phyloP scores from a whole-genome alignment of 2,113 vertebrate genomes.

The Pteronura brasiliensis region DNA sequence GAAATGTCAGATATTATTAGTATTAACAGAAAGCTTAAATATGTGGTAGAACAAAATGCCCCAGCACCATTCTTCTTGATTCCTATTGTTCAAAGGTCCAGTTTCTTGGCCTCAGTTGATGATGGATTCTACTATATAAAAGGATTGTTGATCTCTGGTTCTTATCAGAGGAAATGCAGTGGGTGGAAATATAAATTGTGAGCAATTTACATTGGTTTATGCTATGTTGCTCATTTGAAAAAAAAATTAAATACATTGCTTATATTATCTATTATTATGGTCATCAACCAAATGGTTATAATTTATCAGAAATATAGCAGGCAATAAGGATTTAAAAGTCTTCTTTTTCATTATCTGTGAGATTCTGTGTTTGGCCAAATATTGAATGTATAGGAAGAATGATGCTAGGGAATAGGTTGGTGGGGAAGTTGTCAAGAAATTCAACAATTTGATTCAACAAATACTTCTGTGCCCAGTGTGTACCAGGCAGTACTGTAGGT shows the following conservation, averaged over 20 bases:
- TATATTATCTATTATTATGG: neutral
- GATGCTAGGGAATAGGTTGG: neutral
- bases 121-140: neutral
- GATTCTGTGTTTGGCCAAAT: neutral
- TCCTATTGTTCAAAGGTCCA: neutral
- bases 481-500: neutral
- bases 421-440: neutral
- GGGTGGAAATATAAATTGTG: neutral
- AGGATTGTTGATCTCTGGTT: neutral
- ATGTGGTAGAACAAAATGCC: neutral
- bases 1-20: neutral
- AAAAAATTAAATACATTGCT: neutral
- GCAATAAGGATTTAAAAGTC: neutral
- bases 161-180: neutral
- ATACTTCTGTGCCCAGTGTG: neutral
- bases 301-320: neutral
- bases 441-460: neutral
- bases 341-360: neutral
- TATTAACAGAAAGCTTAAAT: conserved; percentile 3
- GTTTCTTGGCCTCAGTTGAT: neutral
- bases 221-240: neutral
- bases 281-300: neutral
- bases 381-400: neutral
- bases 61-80: neutral
- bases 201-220: neutral